Evolutionary conservation across 1,140 invertebrate genomes (phyloP).

Genomic region (Pogonognathellus flavescens): DNA sequence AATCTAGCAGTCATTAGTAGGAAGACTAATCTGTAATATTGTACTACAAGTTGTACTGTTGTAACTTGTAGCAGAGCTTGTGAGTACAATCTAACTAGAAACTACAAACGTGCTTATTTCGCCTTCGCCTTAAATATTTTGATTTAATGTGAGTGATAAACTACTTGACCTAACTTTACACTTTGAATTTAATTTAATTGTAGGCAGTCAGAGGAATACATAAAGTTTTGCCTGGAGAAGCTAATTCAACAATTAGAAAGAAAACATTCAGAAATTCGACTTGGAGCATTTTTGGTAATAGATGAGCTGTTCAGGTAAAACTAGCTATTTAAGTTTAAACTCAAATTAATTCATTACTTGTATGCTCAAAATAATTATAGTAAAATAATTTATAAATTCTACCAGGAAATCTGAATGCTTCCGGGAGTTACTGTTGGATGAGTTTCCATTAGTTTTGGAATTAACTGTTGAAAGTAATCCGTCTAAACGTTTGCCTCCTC

Average conservation of each 20-base stretch:
- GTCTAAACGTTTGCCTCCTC: constrained; percentile 72
- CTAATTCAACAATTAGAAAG: constrained; percentile 72
- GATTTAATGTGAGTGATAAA: not conserved
- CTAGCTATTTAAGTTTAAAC: not conserved
- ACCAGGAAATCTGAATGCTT: constrained; percentile 73
- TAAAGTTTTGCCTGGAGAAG: constrained; percentile 71
- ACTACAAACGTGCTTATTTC: too few relatives aligned
- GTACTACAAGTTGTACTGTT: too few relatives aligned
- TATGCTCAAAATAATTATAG: not conserved
- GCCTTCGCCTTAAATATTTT: too few relatives aligned
- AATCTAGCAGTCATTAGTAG: too few relatives aligned
- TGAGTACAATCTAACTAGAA: too few relatives aligned
- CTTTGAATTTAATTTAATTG: not conserved
- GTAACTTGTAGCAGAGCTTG: too few relatives aligned
- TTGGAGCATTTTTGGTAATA: constrained; percentile 73
- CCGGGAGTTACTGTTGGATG: constrained; percentile 71
- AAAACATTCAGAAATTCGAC: constrained; percentile 75
- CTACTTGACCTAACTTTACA: not conserved
- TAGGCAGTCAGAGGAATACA: constrained; percentile 72
- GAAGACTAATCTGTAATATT: too few relatives aligned
- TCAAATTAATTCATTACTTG: too few relatives aligned
- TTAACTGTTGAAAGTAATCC: constrained; percentile 71
- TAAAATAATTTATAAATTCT: constrained; percentile 63
- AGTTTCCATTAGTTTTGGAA: constrained; percentile 73
- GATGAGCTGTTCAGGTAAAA: constrained; percentile 72